Evolutionary conservation across 2,888 invertebrate species (phyloP).

Genomic region (Junonia oenone): DNA sequence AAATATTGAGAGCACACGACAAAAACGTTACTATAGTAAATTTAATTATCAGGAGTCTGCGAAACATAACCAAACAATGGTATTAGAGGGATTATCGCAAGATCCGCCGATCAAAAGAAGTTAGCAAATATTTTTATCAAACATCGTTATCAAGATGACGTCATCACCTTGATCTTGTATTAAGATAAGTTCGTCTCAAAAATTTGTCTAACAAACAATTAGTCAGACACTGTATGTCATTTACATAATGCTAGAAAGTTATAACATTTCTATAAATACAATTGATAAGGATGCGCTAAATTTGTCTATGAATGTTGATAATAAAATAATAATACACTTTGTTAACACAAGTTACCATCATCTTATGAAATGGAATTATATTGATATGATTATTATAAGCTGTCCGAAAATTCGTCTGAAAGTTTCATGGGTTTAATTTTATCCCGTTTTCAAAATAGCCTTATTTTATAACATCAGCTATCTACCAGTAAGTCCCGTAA

Average conservation of each 20-base stretch:
- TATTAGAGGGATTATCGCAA: background rate
- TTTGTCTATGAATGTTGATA: too few species aligned
- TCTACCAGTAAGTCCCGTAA: too few species aligned
- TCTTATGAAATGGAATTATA: too few species aligned
- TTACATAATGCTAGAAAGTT: background rate
- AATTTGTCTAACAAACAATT: conserved; percentile 16
- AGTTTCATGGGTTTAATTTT: too few species aligned
- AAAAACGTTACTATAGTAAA: background rate
- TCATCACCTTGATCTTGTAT: conserved; percentile 21
- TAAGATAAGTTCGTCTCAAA: conserved; percentile 9
- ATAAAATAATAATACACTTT: too few species aligned
- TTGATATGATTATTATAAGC: too few species aligned
- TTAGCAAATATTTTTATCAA: conserved; percentile 20
- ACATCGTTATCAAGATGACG: conserved; percentile 21
- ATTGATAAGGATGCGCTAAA: background rate
- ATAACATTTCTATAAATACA: background rate
- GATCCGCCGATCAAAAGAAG: conserved; percentile 12
- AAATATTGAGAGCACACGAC: background rate
- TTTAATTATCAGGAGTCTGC: background rate
- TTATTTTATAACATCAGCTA: too few species aligned
- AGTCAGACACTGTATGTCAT: background rate
- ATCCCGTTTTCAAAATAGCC: too few species aligned
- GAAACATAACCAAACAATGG: background rate
- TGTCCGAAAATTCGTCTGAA: too few species aligned
- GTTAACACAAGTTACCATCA: too few species aligned